Evolutionary conservation across 1,140 invertebrate genomes (phyloP).

Genomic region (Pseudomyrmex dendroicus): DNA sequence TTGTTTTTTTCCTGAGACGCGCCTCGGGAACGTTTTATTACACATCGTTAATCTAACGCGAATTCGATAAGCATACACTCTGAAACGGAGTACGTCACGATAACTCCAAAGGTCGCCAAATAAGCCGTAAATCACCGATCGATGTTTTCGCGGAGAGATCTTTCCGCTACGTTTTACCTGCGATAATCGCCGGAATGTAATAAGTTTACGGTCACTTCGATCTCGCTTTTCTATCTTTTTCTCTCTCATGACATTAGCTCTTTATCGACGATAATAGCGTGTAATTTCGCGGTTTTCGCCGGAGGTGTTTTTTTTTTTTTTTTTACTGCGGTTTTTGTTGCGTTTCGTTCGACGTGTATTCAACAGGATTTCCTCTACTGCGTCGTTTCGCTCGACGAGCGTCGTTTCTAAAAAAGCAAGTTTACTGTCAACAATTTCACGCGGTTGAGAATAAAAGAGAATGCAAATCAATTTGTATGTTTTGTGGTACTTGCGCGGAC

Average conservation of each 20-base stretch:
- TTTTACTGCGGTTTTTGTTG: too few species aligned
- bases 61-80: slow-evolving; percentile 34
- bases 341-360: neutral
- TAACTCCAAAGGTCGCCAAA: slow-evolving; percentile 20
- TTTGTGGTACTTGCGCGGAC: slow-evolving; percentile 17
- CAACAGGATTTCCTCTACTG: neutral
- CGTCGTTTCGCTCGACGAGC: neutral
- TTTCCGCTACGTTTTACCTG: neutral
- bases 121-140: slow-evolving; percentile 5
- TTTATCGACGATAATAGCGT: too few species aligned
- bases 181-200: neutral
- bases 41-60: slow-evolving; percentile 40
- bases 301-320: too few species aligned
- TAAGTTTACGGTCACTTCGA: too few species aligned
- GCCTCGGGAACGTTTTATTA: slow-evolving; percentile 32
- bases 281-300: too few species aligned
- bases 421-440: slow-evolving; percentile 44
- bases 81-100: slow-evolving; percentile 8
- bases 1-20: neutral
- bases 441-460: slow-evolving; percentile 26
- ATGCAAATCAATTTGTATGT: slow-evolving; percentile 58
- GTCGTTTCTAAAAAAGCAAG: slow-evolving; percentile 18
- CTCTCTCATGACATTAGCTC: too few species aligned
- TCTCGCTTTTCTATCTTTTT: neutral
- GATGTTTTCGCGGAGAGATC: neutral